Evolutionary conservation across 2,888 invertebrate species (phyloP), one percentile per base, ranked within the genome.

Genomic region (Polia nebulosa): DNA sequence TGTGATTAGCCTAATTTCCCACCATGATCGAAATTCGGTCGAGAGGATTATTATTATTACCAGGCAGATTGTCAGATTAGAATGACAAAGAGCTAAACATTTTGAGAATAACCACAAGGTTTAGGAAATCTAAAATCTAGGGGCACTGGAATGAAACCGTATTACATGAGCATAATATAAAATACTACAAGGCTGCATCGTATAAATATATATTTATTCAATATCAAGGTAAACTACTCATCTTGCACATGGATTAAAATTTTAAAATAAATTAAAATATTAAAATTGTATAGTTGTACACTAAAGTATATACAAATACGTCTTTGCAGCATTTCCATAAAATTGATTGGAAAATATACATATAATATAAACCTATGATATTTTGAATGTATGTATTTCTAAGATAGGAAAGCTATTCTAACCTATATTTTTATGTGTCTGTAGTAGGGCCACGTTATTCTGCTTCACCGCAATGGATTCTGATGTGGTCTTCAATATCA

Each of bases 161-260:
- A 27, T 17, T 49, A 25, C 25, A 3, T 9, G 20, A 44, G 20
- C 20, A 49, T 52, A 17, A 32, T 36, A 27, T 25, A 44, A 41
- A 27, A n/a, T 20, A 44, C 32, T 15, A 29, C 76, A 76, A 76
- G 74, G 56, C 65, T 63, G 51, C 22, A 36, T 47, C 57, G 8
- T 17, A 45, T 20, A n/a, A n/a, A n/a, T n/a, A 53, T 34, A 22
- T 29, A 45, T 5, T 29, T 45, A 44, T 57, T 75, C 47, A 47
- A 58, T 44, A 29, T 47, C 72, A 53, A 72, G 72, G 76, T 58
- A 69, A 72, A 68, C 72, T 44, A 36, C 45, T 58, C 27, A 41
- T 58, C 39, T 58, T 58, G 47, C 69, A 67, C 53, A 58, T 68
- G 66, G 20, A 51, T 41, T 41, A 25, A 15, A 32, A 13, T 53